These are phyloP conservation scores for Poeciliopsis infans DNA, from an alignment of 2,797 vertebrate genomes.

Conservation along the genomic window DNA sequence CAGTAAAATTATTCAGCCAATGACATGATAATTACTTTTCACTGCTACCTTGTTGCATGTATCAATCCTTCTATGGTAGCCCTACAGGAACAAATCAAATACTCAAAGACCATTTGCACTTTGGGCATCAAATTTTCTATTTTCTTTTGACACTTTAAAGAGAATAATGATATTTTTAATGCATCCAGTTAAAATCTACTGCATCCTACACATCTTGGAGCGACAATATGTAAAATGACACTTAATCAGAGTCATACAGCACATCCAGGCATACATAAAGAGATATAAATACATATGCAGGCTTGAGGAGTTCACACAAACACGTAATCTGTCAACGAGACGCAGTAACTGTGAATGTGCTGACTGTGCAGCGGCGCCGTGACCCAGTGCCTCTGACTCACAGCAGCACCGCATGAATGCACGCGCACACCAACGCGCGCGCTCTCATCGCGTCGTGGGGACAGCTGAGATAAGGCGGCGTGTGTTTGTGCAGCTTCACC, in stretches of 20 bases:
- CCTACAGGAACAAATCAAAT: not conserved
- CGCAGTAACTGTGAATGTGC: conserved; percentile 53
- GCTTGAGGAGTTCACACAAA: conserved; percentile 3
- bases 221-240: conserved; percentile 32
- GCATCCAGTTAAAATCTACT: not conserved
- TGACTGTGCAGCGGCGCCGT: conserved; percentile 63
- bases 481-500: conserved; percentile 52
- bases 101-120: not conserved
- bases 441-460: conserved; percentile 26
- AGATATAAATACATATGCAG: conserved; percentile 33
- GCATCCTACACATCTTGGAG: conserved; percentile 25
- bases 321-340: conserved; percentile 22
- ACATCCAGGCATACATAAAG: conserved; percentile 42
- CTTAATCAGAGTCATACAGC: conserved; percentile 35
- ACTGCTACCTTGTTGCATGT: not conserved
- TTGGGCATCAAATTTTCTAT: not conserved
- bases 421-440: not conserved
- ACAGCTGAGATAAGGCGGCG: conserved; percentile 53
- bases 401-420: conserved; percentile 38
- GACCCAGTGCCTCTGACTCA: conserved; percentile 63
- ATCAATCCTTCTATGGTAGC: not conserved
- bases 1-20: not conserved
- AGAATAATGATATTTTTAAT: not conserved
- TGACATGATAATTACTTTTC: not conserved
- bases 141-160: not conserved